Base-by-base conservation (phyloP, 1,140 invertebrate species). In the Glossosoma conforme region DNA sequence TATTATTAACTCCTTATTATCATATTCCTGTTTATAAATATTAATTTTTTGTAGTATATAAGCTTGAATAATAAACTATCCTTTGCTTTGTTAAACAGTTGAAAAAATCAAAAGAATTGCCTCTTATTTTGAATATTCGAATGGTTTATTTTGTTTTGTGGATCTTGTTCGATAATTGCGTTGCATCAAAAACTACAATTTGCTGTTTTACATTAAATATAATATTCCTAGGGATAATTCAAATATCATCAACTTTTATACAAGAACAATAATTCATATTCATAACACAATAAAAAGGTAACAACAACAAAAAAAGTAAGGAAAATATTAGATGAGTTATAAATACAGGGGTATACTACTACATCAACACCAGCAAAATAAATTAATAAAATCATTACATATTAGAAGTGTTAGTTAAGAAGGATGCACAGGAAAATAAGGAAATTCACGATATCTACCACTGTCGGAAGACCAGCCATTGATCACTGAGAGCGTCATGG, bases 211-310 rank as follows among this genome's bases (percentile, higher is more conserved):
- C n/a, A n/a, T n/a, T n/a, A n/a, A n/a, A n/a, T n/a, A n/a, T n/a
- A n/a, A n/a, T n/a, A n/a, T n/a, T n/a, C n/a, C n/a, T n/a, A n/a
- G n/a, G n/a, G n/a, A n/a, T n/a, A n/a, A n/a, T n/a, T 51, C 40
- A 51, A 51, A 43, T 43, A 42, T 51, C 48, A 30, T 51, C 48
- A 51, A 43, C 48, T 28, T 51, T 58, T 52, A 52, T 47, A 58
- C 55, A 57, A 44, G 55, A 57, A 57, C 50, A 57, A 57, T 52
- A 48, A 53, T 48, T 45, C 37, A 45, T 53, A 58, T 52, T 45
- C 37, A 45, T 53, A 58, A 56, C 50, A 58, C 50, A 56, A 56
- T 52, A 51, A 55, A 46, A 49, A 43, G 50, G 51, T 58, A 58
- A 58, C 55, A 58, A 58, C 46, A 58, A 53, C 51, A 58, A 58